These are phyloP conservation scores for Osmoderma eremita DNA, from an alignment of 2,888 invertebrate species.

Conservation along the genomic window DNA sequence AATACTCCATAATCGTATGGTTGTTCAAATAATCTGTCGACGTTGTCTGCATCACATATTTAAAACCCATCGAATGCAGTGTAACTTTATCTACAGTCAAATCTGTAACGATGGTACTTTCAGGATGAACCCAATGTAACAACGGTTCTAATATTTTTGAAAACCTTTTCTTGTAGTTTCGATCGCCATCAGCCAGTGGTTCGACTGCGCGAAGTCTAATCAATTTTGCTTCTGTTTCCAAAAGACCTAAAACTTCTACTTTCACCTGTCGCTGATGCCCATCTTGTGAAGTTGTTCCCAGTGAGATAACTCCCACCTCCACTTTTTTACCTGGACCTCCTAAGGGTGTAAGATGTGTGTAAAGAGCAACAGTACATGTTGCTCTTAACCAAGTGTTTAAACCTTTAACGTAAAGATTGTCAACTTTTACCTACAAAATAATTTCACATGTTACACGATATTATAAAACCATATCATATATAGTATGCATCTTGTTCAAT, in stretches of 20 bases:
- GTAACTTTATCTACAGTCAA: constrained; percentile 85
- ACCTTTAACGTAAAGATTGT: constrained; percentile 74
- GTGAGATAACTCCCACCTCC: constrained; percentile 85
- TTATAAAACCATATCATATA: no score
- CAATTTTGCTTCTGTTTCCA: constrained; percentile 78
- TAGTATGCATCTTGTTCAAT: no score
- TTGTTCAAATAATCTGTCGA: constrained; percentile 64
- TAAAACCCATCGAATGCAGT: constrained; percentile 81
- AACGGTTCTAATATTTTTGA: constrained; percentile 85
- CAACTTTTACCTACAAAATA: constrained; percentile 68
- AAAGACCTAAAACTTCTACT: constrained; percentile 86
- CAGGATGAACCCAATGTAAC: constrained; percentile 80
- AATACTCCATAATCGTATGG: constrained; percentile 81
- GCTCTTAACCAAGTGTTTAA: constrained; percentile 79
- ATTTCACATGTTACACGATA: neutral
- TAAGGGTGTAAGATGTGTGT: constrained; percentile 78
- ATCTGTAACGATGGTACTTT: constrained; percentile 82
- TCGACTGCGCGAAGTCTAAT: constrained; percentile 85
- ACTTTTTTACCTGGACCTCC: constrained; percentile 79
- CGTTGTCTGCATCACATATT: constrained; percentile 74
- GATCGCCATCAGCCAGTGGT: constrained; percentile 80
- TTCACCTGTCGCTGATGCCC: constrained; percentile 76
- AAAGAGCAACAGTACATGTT: constrained; percentile 82
- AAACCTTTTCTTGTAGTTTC: constrained; percentile 81
- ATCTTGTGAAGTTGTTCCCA: constrained; percentile 85